These are phyloP conservation scores for Rynchops niger DNA, from an alignment of 2,113 vertebrate species.

Conservation along the genomic window DNA sequence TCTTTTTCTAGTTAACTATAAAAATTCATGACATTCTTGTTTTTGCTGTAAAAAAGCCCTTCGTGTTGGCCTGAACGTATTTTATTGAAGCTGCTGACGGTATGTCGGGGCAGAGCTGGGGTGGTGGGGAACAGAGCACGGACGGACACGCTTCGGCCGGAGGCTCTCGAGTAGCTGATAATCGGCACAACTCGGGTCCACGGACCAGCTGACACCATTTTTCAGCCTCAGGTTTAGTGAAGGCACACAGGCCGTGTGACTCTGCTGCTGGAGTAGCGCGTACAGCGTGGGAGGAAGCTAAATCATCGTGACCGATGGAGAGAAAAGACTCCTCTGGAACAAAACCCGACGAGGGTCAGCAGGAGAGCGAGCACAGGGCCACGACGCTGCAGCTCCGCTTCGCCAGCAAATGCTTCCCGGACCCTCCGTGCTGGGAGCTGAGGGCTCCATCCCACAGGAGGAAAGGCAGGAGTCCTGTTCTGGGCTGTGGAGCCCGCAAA, in stretches of 20 bases:
- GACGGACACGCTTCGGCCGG: fast-evolving
- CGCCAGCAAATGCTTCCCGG: background rate
- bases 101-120: background rate
- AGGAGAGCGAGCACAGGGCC: background rate
- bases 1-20: background rate
- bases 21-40: background rate
- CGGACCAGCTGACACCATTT: fast-evolving
- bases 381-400: background rate
- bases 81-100: background rate
- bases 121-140: background rate
- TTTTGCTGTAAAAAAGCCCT: background rate
- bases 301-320: background rate
- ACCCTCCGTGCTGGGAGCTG: background rate
- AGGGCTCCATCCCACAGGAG: background rate
- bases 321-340: background rate
- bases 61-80: background rate
- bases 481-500: background rate
- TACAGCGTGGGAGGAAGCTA: background rate
- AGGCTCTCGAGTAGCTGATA: background rate
- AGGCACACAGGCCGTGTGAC: background rate
- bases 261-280: background rate
- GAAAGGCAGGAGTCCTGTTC: background rate
- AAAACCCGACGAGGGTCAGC: background rate
- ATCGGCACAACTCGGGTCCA: fast-evolving
- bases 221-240: background rate